Conservation (phyloP, 2,888 invertebrate species). For the Rhodophaea formosa region DNA sequence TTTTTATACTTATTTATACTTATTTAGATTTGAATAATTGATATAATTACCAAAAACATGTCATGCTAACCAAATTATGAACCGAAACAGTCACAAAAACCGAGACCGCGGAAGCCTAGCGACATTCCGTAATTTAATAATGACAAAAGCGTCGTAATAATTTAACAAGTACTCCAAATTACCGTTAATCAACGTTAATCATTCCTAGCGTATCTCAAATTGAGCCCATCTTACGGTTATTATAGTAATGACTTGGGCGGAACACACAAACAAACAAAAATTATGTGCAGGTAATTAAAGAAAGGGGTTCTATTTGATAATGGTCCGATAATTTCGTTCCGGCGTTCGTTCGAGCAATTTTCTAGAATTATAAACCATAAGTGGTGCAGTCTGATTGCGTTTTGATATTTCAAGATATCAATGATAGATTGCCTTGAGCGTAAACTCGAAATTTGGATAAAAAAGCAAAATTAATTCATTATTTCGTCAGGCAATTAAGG, state of each 20-base stretch:
- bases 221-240: slow-evolving; percentile 60
- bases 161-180: slow-evolving; percentile 63
- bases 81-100: slow-evolving; percentile 21
- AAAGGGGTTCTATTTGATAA: slow-evolving; percentile 76
- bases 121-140: slow-evolving; percentile 48
- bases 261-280: slow-evolving; percentile 73
- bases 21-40: no score
- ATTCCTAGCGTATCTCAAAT: slow-evolving; percentile 56
- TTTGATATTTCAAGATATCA: slow-evolving; percentile 50
- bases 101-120: slow-evolving; percentile 15
- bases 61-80: not conserved
- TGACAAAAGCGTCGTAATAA: slow-evolving; percentile 60
- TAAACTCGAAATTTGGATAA: slow-evolving; percentile 26
- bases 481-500: slow-evolving; percentile 63
- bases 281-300: slow-evolving; percentile 75
- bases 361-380: slow-evolving; percentile 68
- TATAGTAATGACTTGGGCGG: slow-evolving; percentile 67
- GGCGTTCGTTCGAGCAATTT: slow-evolving; percentile 63
- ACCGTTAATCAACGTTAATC: slow-evolving; percentile 67
- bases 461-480: slow-evolving; percentile 62
- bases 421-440: slow-evolving; percentile 57
- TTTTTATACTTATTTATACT: no score
- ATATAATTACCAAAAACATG: not conserved
- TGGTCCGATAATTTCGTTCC: slow-evolving; percentile 69
- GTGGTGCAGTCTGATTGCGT: slow-evolving; percentile 60